phyloP scores from a whole-genome alignment of 2,113 vertebrate genomes.

The Galeopterus variegatus region DNA sequence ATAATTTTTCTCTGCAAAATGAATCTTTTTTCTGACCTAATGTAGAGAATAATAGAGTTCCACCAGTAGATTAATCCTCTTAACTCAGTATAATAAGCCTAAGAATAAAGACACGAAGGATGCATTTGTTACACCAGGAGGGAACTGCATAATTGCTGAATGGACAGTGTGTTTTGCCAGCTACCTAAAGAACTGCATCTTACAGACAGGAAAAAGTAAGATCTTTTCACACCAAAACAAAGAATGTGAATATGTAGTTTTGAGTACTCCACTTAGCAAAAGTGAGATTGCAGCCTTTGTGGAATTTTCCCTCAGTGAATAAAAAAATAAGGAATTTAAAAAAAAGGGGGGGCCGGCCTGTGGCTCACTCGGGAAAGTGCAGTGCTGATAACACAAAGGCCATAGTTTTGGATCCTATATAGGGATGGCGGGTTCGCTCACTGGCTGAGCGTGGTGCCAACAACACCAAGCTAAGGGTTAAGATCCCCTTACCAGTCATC shows the following conservation, averaged over 20 bases:
- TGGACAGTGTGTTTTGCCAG: conserved; percentile 51
- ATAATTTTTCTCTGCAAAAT: conserved; percentile 46
- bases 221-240: not conserved
- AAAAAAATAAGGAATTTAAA: not conserved
- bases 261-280: conserved; percentile 23
- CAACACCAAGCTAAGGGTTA: too few relatives aligned
- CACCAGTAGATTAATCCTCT: conserved; percentile 74
- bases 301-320: not conserved
- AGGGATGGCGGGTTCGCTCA: too few relatives aligned
- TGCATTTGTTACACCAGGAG: conserved; percentile 30
- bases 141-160: conserved; percentile 56
- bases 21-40: conserved; percentile 65
- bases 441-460: too few relatives aligned
- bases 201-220: not conserved
- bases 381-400: too few relatives aligned
- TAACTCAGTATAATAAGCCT: conserved; percentile 49
- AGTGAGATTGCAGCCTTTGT: not conserved
- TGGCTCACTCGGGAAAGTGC: too few relatives aligned
- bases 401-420: too few relatives aligned
- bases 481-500: too few relatives aligned
- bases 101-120: conserved; percentile 65
- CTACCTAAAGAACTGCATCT: conserved; percentile 49
- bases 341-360: too few relatives aligned
- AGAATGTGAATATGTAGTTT: not conserved
- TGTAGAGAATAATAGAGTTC: conserved; percentile 68